phyloP scores from a whole-genome alignment of 1,140 invertebrate genomes.

The Brachionus asplanchnoidis region DNA sequence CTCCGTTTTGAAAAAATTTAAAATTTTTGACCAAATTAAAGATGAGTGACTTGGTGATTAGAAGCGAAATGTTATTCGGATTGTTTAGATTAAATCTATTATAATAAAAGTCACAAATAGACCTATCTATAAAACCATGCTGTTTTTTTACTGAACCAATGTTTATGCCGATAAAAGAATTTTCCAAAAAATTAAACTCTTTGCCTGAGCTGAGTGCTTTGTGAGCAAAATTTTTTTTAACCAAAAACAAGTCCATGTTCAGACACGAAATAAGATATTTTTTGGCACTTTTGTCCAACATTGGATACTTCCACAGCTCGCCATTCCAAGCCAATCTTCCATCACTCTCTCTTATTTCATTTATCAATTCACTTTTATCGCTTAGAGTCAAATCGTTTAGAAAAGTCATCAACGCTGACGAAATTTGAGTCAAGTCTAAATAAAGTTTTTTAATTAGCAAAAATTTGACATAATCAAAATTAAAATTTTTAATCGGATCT shows the following conservation, averaged over 20 bases:
- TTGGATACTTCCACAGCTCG: not conserved
- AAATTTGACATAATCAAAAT: slow-evolving; percentile 26
- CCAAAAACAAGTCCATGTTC: slow-evolving; percentile 17
- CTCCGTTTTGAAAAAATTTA: not conserved
- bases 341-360: not conserved
- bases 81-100: not conserved
- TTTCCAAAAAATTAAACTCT: not conserved
- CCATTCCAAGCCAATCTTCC: not conserved
- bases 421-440: not conserved
- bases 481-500: not conserved
- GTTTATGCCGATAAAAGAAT: slow-evolving; percentile 23
- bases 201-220: not conserved
- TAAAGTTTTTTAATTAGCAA: slow-evolving; percentile 7
- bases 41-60: not conserved
- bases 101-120: not conserved
- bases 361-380: not conserved
- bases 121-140: not conserved
- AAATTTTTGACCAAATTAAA: slow-evolving; percentile 32
- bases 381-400: not conserved
- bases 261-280: not conserved
- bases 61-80: not conserved
- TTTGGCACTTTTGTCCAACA: not conserved
- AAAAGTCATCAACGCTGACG: not conserved
- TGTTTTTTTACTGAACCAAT: not conserved
- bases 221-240: not conserved